Base-by-base conservation (phyloP, 2,113 vertebrate genomes). In the Oryzias celebensis region DNA sequence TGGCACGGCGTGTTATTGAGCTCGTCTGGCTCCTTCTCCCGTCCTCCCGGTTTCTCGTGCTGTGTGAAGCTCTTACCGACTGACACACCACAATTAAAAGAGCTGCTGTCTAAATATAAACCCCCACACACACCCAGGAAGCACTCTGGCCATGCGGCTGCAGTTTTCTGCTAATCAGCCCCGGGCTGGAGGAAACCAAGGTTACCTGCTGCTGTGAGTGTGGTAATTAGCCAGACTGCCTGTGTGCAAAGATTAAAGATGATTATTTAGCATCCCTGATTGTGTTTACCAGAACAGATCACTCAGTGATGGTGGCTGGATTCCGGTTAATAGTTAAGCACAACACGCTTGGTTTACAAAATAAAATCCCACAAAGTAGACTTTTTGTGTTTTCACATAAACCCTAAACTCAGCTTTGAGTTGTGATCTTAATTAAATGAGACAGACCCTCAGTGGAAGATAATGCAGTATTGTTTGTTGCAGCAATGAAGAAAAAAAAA, bases 161-260 rank as follows among this genome's bases (percentile, higher is more conserved):
- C 69, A 78, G 70, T 72, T 71, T 61, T 18, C 71, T 77, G 78
- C 68, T 81, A 83, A 88, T 83, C 69, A 85, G 83, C 83, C 71
- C 41, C 31, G 7, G 49, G 79, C 68, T 63, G 13, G 60, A 80
- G 44, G 77, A 75, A 81, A 83, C 63, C 86, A 80, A 81, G 83
- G 84, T 80, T 78, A 84, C 81, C 84, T 85, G 75, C 82, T 75
- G 77, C 68, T 72, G 45, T 73, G 57, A 68, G 71, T 44, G 46
- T 60, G 78, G 12, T 75, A 79, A 85, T 88, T 78, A 84, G 52
- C 63, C 58, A 71, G 70, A 69, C 72, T 80, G 71, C 65, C 85
- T 67, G 58, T 47, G 73, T 85, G 62, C 68, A 63, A 82, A 83
- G 80, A 75, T 78, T 86, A 78, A 80, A 80, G 66, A 68, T 54